phyloP scores from a whole-genome alignment of 2,888 invertebrate genomes.

The Enoplolaimus lenunculus region DNA sequence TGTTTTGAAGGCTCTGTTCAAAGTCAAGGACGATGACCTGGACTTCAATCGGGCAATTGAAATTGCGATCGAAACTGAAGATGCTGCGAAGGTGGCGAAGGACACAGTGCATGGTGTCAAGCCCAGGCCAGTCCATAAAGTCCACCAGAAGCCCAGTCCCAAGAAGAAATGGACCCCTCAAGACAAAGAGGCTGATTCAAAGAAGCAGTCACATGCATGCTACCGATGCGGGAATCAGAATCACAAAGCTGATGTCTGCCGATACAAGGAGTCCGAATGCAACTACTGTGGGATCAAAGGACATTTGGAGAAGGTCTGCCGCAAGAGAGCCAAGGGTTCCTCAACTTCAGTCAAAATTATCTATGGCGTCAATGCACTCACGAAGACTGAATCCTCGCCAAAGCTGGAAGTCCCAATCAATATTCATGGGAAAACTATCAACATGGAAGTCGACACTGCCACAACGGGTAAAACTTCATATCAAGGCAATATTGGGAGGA shows the following conservation, averaged over 20 bases:
- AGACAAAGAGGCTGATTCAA: slow-evolving; percentile 2
- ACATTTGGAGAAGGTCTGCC: slow-evolving; percentile 14
- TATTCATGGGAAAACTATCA: slow-evolving; percentile 15
- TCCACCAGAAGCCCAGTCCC: slow-evolving; percentile 20
- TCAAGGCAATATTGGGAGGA: not conserved
- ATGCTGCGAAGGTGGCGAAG: slow-evolving; percentile 26
- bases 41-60: slow-evolving; percentile 23
- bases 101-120: slow-evolving; percentile 25
- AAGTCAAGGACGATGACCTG: slow-evolving; percentile 25
- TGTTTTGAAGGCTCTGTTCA: slow-evolving; percentile 26
- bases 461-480: slow-evolving; percentile 12
- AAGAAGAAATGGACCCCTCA: not conserved
- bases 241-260: slow-evolving; percentile 10
- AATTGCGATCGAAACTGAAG: slow-evolving; percentile 27
- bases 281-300: slow-evolving; percentile 13
- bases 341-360: slow-evolving; percentile 10
- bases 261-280: slow-evolving; percentile 21
- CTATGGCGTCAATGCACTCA: slow-evolving; percentile 20
- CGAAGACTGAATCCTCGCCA: slow-evolving; percentile 11
- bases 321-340: slow-evolving; percentile 1
- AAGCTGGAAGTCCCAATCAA: slow-evolving; percentile 23
- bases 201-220: not conserved
- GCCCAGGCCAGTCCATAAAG: slow-evolving; percentile 23
- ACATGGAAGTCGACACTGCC: slow-evolving; percentile 23
- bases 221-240: slow-evolving; percentile 1